These are phyloP conservation scores for Caenorhabditis brenneri DNA, from an alignment of 1,140 invertebrate species.

Conservation along the genomic window DNA sequence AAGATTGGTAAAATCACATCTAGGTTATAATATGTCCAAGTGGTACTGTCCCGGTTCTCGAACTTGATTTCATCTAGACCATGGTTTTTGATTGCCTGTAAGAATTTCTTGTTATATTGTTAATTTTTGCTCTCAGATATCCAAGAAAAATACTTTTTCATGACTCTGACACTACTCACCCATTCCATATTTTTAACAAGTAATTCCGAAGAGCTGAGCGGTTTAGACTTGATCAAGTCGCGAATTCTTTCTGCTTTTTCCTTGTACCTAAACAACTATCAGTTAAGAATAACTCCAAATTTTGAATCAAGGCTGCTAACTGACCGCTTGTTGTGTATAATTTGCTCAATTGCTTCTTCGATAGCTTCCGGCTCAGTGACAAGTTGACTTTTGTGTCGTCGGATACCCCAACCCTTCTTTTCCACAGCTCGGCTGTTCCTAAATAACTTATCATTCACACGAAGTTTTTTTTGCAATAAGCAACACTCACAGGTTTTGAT, in stretches of 20 bases:
- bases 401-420: slow-evolving; percentile 55
- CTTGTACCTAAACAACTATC: background rate
- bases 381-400: slow-evolving; percentile 74
- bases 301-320: background rate
- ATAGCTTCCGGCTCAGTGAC: background rate
- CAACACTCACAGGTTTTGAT: slow-evolving; percentile 63
- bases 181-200: slow-evolving; percentile 5
- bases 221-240: slow-evolving; percentile 5
- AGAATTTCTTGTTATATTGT: no score
- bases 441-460: background rate
- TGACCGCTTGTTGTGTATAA: background rate
- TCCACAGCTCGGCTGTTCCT: slow-evolving; percentile 58
- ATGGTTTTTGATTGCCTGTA: background rate
- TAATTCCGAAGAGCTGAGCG: background rate
- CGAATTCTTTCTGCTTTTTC: background rate
- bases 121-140: no score
- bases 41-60: background rate
- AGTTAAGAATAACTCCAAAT: background rate
- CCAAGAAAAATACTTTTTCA: no score
- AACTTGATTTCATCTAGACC: background rate
- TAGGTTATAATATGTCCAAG: slow-evolving; percentile 1
- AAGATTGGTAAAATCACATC: background rate
- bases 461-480: background rate
- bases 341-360: background rate
- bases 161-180: no score